These are phyloP conservation scores for Carassius auratus DNA, from an alignment of 2,113 vertebrate species.

Conservation along the genomic window DNA sequence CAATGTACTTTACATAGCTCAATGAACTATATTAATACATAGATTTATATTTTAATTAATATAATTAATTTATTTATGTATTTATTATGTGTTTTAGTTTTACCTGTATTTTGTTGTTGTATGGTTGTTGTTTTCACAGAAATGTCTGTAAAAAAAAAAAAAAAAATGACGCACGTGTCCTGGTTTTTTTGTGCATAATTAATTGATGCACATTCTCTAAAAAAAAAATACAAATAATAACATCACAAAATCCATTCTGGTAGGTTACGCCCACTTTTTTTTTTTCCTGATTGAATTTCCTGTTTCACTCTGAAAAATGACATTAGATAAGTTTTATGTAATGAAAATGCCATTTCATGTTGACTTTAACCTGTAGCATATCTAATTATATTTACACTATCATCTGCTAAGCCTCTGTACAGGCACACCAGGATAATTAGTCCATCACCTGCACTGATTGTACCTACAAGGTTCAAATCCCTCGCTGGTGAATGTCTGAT, in stretches of 20 bases:
- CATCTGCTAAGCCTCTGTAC: neutral
- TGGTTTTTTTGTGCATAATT: no score
- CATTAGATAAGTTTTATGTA: neutral
- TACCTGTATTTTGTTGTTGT: no score
- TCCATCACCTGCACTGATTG: slow-evolving; percentile 53
- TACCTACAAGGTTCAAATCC: slow-evolving; percentile 50
- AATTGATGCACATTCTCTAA: no score
- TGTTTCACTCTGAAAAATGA: neutral
- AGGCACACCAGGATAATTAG: slow-evolving; percentile 15
- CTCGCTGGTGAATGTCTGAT: slow-evolving; percentile 50
- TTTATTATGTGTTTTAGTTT: no score
- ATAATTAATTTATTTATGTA: no score
- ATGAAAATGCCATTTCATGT: neutral
- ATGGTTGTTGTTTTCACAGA: no score
- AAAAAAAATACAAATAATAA: no score
- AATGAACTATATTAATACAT: no score
- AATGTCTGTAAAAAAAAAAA: no score
- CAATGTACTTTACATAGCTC: no score
- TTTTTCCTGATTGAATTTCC: neutral
- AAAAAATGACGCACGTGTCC: no score
- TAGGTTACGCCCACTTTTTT: neutral
- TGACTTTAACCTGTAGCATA: neutral
- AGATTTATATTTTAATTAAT: no score
- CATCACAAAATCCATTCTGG: neutral
- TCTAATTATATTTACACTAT: slow-evolving; percentile 4